Conservation (phyloP, 2,113 vertebrate species). For the Hippoglossus stenolepis region DNA sequence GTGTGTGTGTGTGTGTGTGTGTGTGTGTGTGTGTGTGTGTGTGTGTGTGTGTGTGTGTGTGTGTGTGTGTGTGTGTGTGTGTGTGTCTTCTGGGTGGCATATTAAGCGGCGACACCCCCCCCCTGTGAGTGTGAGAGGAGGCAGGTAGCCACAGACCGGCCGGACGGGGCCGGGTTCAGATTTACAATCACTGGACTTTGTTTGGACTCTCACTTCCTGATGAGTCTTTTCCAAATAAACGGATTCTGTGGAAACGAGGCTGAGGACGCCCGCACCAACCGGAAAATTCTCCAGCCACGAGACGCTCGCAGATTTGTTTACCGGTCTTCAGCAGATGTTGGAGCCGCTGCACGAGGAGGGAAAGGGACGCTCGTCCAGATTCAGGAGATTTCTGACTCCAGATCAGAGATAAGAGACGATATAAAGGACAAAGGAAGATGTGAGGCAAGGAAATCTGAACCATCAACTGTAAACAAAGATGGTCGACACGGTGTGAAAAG, state of each 20-base stretch:
- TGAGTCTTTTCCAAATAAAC: slow-evolving; percentile 82
- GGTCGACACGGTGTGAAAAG: too few species aligned
- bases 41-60: slow-evolving; percentile 25
- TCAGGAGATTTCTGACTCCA: too few species aligned
- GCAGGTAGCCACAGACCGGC: slow-evolving; percentile 40
- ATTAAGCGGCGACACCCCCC: slow-evolving; percentile 46
- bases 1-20: too few species aligned
- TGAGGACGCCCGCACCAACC: slow-evolving; percentile 22
- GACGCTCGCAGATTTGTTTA: slow-evolving; percentile 9
- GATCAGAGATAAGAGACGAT: too few species aligned
- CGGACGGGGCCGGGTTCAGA: slow-evolving; percentile 53
- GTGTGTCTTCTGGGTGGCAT: slow-evolving; percentile 62
- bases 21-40: too few species aligned
- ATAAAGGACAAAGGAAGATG: too few species aligned
- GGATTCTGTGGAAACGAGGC: slow-evolving; percentile 60
- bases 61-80: slow-evolving; percentile 10
- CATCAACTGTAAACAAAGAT: too few species aligned
- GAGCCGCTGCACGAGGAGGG: neutral
- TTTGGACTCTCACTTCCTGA: slow-evolving; percentile 79
- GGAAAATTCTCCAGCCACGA: slow-evolving; percentile 57
- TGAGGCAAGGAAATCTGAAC: too few species aligned
- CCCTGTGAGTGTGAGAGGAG: neutral
- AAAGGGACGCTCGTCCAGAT: neutral
- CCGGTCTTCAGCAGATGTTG: slow-evolving; percentile 54
- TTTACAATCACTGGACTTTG: slow-evolving; percentile 73